These are phyloP conservation scores for Nannoperca australis DNA, from an alignment of 2,797 vertebrate genomes.

Conservation along the genomic window DNA sequence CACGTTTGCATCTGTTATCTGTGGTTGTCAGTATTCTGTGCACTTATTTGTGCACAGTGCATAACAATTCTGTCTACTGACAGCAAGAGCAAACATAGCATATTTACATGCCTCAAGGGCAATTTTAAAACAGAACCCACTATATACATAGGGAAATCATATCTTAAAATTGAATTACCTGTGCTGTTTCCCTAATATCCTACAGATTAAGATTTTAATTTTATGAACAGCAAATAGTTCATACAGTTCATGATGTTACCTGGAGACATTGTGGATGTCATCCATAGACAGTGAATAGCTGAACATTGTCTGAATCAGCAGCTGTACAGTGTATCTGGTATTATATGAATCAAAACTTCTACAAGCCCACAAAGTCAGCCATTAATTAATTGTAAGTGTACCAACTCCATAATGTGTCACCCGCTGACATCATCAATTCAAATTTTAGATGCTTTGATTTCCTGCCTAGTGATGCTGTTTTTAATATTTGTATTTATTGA, in stretches of 20 bases:
- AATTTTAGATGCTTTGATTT: conserved; percentile 13
- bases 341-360: conserved; percentile 15
- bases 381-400: conserved; percentile 14
- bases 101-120: conserved; percentile 8
- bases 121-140: neutral
- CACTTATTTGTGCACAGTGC: conserved; percentile 11
- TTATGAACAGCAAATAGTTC: neutral
- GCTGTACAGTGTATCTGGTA: neutral
- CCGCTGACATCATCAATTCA: neutral
- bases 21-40: conserved; percentile 32
- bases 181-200: neutral
- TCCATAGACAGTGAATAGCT: conserved; percentile 12
- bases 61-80: conserved; percentile 22
- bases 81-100: conserved; percentile 25
- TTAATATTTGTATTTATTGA: neutral
- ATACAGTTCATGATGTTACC: neutral
- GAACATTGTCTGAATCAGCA: neutral
- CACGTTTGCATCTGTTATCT: conserved; percentile 33
- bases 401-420: conserved; percentile 21
- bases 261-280: neutral
- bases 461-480: neutral
- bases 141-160: conserved; percentile 1
- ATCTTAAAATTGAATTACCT: neutral
- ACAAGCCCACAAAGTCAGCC: neutral
- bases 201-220: conserved; percentile 15